Conservation (phyloP, 1,140 invertebrate genomes). For the Pristionchus pacificus region DNA sequence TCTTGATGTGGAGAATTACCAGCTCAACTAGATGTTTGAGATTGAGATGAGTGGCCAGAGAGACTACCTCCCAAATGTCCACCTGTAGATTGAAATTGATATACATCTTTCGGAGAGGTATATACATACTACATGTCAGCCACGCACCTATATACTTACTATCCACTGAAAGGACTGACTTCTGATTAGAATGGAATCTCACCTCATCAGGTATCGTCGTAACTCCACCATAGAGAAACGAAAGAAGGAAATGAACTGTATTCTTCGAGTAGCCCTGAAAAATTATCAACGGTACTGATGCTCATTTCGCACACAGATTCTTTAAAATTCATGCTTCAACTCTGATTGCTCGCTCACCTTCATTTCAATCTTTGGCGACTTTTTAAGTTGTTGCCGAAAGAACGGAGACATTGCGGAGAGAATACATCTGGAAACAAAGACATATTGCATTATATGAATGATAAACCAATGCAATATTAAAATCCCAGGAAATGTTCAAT, state of each 20-base stretch:
- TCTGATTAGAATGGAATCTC: neutral
- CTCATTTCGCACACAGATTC: neutral
- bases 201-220: constrained; percentile 37
- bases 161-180: too few species aligned
- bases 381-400: constrained; percentile 41
- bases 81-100: constrained; percentile 23
- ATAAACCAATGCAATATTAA: neutral
- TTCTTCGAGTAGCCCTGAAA: constrained; percentile 33
- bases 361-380: constrained; percentile 28
- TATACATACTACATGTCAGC: neutral
- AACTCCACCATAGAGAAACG: constrained; percentile 50
- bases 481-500: too few species aligned
- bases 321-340: neutral
- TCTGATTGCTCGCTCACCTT: constrained; percentile 5
- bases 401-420: constrained; percentile 45
- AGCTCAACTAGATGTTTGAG: constrained; percentile 44
- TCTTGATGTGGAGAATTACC: constrained; percentile 39
- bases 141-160: too few species aligned
- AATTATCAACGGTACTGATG: constrained; percentile 8
- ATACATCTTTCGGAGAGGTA: neutral
- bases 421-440: constrained; percentile 37
- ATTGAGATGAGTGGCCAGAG: constrained; percentile 41
- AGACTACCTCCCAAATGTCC: constrained; percentile 50
- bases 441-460: neutral
- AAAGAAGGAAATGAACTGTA: constrained; percentile 46